Evolutionary conservation across 2,888 invertebrate species (phyloP), one percentile per base, ranked within the genome.

Genomic region (Chouioia cunea): DNA sequence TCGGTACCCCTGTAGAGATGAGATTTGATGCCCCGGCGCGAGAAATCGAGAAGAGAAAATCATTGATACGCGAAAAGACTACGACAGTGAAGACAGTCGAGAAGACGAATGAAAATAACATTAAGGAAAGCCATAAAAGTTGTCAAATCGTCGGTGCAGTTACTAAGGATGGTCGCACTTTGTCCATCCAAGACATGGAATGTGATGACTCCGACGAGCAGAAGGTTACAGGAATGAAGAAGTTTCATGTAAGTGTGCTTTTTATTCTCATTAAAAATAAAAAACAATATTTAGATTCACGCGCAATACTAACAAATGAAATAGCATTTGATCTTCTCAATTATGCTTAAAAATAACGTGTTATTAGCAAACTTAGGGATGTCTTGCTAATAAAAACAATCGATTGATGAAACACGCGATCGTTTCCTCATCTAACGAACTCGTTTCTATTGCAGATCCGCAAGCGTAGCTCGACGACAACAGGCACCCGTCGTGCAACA

Each of bases 171-270:
- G 80, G 80, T 0, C 79, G 79, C 12, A 80, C 79, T 22, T 63
- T 81, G 14, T 80, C 81, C 3, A 73, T 74, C 4, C 74, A 63
- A 2, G 65, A 69, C 18, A 58, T 76, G 47, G 76, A 77, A 50
- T 59, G 71, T 23, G 67, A 74, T 2, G 53, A 60, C 12, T 54
- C 46, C 52, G 75, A 75, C 8, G 50, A 75, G 14, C 78, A 77
- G 80, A 73, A 81, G 52, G 75, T 86, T 14, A 86, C 87, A 2
- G 87, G 88, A 0, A 87, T 87, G 87, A 83, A 81, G 63, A 88
- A 88, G 72, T 88, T 87, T 50, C 81, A 84, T 27, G 80, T 83
- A 3, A 68, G 52, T 70, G 20, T 23, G 2, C 2, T 48, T 46
- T 48, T 20, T 22, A 23, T 47, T 15, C n/a, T 20, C n/a, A 16